Base-by-base conservation (phyloP, 2,888 invertebrate genomes). In the Lepidonotus clava region DNA sequence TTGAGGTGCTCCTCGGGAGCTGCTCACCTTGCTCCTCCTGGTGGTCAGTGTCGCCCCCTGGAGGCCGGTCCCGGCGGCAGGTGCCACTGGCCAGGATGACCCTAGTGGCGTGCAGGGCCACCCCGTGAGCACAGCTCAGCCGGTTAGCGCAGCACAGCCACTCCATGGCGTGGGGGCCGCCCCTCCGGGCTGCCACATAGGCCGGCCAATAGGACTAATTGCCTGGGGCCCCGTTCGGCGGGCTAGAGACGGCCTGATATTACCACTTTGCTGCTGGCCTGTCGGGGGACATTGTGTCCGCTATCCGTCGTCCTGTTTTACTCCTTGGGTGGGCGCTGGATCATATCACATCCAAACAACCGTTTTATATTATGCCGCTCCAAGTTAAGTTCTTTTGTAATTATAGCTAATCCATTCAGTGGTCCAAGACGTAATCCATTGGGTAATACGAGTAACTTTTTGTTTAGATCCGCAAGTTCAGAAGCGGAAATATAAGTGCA, bases 91-190 rank as follows among this genome's bases (percentile, higher is more conserved):
- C 71, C 14, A 71, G 71, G 71, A 71, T 71, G 36, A 71, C 71
- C 38, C 71, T 11, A 38, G 71, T 71, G 36, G 71, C 71, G 36
- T 71, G 71, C 36, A 71, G 71, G 14, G 71, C 71, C 71, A 71
- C 71, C 36, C 71, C 71, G 71, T 71, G 71, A 24, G 71, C 71
- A 24, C 71, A 71, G 71, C 38, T 71, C 21, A 71, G 71, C 21
- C 71, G 34, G 71, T 71, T 71, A 36, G 71, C 71, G 24, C 71
- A 71, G 71, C 71, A 71, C 36, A 71, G 71, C 71, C 71, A 71
- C 71, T 71, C 71, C 71, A 71, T 71, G 34, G 36, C 36, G 34
- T 38, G 18, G 34, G 4, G 14, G 34, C 36, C 34, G 71, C 8
- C 46, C 46, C 8, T 11, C 46, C 46, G 8, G 46, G 46, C 8